Evolutionary conservation across 23 tunicate species (phyloP).

Genomic region (Oikopleura dioica): DNA sequence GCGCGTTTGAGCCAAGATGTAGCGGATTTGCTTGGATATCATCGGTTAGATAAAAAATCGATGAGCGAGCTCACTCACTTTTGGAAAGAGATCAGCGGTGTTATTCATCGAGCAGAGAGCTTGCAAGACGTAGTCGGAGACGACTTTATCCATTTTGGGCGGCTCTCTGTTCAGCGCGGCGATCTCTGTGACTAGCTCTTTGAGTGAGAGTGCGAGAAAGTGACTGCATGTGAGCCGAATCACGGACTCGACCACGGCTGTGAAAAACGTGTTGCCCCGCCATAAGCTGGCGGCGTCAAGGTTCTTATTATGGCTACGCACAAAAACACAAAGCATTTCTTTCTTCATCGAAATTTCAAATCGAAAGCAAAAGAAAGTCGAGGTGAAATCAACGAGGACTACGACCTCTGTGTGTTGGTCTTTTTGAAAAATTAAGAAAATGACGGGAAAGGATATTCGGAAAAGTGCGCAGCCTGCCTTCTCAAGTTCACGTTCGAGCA

Average conservation of each 20-base stretch:
- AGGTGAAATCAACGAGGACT: no score
- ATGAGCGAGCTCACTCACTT: background rate
- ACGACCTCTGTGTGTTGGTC: no score
- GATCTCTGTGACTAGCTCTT: conserved; percentile 11
- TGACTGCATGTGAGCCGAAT: background rate
- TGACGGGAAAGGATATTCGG: no score
- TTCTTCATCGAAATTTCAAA: no score
- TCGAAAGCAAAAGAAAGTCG: no score
- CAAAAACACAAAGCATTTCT: no score
- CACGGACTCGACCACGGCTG: background rate
- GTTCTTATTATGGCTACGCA: no score
- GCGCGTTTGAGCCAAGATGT: background rate
- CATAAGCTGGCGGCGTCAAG: background rate
- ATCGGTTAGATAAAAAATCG: background rate
- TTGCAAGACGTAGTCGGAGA: background rate
- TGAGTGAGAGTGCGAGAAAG: background rate
- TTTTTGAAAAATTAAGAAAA: no score
- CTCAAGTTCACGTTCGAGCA: background rate
- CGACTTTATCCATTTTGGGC: background rate
- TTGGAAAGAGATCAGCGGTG: conserved; percentile 9
- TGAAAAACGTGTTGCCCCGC: conserved; percentile 8
- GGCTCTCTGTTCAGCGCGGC: background rate
- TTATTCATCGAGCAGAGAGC: background rate
- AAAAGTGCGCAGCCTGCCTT: no score
- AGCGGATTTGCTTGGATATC: background rate